phyloP scores from a whole-genome alignment of 2,113 vertebrate genomes.

The Gallinago paraguaiae region DNA sequence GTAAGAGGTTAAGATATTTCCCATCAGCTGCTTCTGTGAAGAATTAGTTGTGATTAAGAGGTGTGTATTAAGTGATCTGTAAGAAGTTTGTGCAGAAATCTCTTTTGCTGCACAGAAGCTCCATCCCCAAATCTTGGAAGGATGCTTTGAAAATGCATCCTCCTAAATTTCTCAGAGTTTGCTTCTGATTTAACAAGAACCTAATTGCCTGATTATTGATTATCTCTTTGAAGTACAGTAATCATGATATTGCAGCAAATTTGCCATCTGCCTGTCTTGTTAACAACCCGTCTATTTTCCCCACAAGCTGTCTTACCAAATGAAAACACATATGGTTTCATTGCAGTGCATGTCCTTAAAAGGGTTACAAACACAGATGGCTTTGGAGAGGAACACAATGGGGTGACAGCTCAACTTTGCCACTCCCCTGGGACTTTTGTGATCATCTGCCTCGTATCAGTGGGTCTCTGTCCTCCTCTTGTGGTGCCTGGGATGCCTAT shows the following conservation, averaged over 20 bases:
- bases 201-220: constrained; percentile 62
- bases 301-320: constrained; percentile 33
- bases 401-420: background rate
- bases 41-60: background rate
- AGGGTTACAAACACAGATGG: constrained; percentile 44
- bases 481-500: background rate
- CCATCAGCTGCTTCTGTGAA: background rate
- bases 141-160: background rate
- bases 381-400: background rate
- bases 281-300: constrained; percentile 2
- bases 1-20: background rate
- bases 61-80: background rate
- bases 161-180: background rate
- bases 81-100: background rate
- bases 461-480: background rate
- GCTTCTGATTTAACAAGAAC: background rate
- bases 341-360: background rate
- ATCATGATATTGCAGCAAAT: background rate
- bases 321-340: constrained; percentile 47
- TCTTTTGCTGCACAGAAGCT: background rate
- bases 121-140: background rate
- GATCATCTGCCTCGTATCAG: background rate
- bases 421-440: background rate
- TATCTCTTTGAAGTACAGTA: constrained; percentile 37
- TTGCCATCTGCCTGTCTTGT: constrained; percentile 51